Evolutionary conservation across 2,888 invertebrate genomes (phyloP).

Genomic region (Drosophila meridiana): DNA sequence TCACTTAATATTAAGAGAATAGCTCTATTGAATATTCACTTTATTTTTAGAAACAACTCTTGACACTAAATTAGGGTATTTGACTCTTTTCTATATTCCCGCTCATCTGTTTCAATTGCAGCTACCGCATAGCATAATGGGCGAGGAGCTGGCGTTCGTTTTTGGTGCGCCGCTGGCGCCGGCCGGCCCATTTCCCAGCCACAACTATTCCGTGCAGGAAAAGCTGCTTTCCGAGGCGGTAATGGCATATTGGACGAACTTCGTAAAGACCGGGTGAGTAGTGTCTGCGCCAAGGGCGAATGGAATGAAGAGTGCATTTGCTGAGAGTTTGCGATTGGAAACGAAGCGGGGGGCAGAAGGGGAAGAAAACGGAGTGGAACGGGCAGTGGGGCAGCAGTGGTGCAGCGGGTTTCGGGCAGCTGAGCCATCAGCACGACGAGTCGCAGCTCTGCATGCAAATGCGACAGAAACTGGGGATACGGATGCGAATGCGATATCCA

Average conservation of each 20-base stretch:
- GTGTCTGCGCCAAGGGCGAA: constrained; percentile 41
- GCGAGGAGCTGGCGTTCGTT: constrained; percentile 94
- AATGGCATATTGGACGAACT: constrained; percentile 96
- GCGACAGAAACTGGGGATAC: constrained; percentile 22
- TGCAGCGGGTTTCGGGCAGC: constrained; percentile 1
- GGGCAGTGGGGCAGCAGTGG: not conserved
- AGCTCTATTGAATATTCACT: not conserved
- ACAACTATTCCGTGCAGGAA: constrained; percentile 91
- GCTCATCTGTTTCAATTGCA: constrained; percentile 75
- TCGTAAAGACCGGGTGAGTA: constrained; percentile 94
- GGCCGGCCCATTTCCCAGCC: constrained; percentile 89
- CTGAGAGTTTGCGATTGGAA: constrained; percentile 59
- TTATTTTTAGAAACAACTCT: no score
- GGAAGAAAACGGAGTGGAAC: not conserved
- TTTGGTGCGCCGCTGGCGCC: constrained; percentile 93
- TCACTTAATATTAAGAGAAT: no score
- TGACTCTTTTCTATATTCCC: not conserved
- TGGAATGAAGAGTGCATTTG: constrained; percentile 68
- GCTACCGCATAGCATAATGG: constrained; percentile 91
- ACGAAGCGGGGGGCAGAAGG: constrained; percentile 7
- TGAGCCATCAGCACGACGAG: constrained; percentile 52
- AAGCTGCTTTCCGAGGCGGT: constrained; percentile 92
- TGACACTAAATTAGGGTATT: constrained; percentile 32
- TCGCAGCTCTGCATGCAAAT: constrained; percentile 70
- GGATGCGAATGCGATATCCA: constrained; percentile 41